Evolutionary conservation across 30 jellyfish, hydroid and myxozoan species (phyloP).

Genomic region (Turritopsis rubra): DNA sequence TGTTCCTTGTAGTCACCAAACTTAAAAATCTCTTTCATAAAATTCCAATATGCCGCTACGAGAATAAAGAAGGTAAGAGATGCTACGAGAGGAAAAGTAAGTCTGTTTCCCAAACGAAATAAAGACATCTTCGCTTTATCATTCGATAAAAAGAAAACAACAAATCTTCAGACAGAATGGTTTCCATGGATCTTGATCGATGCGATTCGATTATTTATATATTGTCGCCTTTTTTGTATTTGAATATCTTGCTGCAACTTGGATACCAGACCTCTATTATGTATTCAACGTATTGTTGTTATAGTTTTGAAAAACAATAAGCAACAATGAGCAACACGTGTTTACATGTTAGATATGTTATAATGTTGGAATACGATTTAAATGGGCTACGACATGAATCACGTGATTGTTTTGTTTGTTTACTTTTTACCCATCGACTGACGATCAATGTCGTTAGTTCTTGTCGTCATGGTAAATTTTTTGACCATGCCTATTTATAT

Average conservation of each 20-base stretch:
- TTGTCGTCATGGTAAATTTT: no score
- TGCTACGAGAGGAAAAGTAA: neutral
- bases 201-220: neutral
- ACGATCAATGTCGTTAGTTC: no score
- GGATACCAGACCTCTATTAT: neutral
- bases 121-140: neutral
- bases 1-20: neutral
- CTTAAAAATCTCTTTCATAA: neutral
- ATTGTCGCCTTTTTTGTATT: neutral
- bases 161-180: neutral
- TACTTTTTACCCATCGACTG: no score
- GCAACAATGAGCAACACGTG: neutral
- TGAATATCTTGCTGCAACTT: neutral
- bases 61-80: neutral
- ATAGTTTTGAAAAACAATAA: no score
- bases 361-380: no score
- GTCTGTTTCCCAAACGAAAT: neutral
- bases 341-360: neutral
- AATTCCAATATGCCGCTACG: neutral
- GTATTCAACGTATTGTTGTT: neutral
- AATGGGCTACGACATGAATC: no score
- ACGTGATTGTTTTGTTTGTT: no score
- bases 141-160: neutral
- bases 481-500: no score
- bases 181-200: neutral